Evolutionary conservation across 2,888 invertebrate species (phyloP).

Genomic region (Chrysolina oricalcia): DNA sequence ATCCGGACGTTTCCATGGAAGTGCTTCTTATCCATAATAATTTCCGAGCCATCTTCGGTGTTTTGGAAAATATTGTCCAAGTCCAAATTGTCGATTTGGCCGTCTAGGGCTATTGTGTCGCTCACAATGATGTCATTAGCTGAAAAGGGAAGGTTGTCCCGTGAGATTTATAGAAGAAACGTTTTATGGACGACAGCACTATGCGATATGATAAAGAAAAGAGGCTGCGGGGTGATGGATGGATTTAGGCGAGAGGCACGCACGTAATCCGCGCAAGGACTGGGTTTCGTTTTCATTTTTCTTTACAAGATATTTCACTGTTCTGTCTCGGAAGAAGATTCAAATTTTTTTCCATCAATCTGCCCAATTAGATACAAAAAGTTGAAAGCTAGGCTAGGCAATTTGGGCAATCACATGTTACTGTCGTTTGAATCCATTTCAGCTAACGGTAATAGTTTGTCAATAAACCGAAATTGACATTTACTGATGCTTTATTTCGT

Average conservation of each 20-base stretch:
- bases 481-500: too few species aligned
- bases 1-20: conserved; percentile 66
- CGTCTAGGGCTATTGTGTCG: conserved; percentile 59
- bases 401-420: too few species aligned
- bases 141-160: conserved; percentile 52
- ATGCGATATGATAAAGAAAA: conserved; percentile 17
- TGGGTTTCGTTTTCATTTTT: too few species aligned
- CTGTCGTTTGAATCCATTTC: too few species aligned
- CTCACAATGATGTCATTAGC: conserved; percentile 56
- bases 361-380: too few species aligned
- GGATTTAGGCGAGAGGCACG: not conserved
- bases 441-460: too few species aligned
- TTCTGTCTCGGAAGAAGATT: too few species aligned
- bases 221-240: conserved; percentile 7
- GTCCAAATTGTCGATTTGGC: conserved; percentile 68
- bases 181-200: conserved; percentile 20
- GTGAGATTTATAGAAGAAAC: conserved; percentile 25
- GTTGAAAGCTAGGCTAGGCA: too few species aligned
- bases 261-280: not conserved
- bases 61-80: conserved; percentile 70
- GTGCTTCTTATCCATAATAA: conserved; percentile 60
- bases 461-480: too few species aligned
- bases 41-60: conserved; percentile 53
- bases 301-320: too few species aligned
- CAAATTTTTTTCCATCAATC: too few species aligned